Base-by-base conservation (phyloP, 92 coral and sea anemone species). In the Blastomussa wellsi region DNA sequence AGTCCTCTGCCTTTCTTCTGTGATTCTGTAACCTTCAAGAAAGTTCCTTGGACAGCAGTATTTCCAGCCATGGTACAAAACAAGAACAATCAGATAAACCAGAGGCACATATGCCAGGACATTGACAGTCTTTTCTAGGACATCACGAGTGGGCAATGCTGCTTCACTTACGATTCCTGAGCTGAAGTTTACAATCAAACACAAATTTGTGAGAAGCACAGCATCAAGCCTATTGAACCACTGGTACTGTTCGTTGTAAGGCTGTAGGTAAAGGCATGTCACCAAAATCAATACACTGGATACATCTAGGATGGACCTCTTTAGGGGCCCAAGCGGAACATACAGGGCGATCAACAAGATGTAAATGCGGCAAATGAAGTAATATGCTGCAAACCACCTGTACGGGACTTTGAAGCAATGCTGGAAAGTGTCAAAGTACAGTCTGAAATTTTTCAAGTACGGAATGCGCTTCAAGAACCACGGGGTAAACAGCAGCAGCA, bases 381-480 rank as follows among this genome's bases (percentile, higher is more conserved):
- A 96, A 72, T 89, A 96, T 29, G 94, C 98, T 16, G 99, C 94
- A 90, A 95, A 96, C 99, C 99, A 96, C 32, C 98, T 88, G 79
- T 87, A 90, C 33, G 73, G 83, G 49, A 84, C 93, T 67, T 78
- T 91, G 67, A 87, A 94, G 79, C 96, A 95, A 51, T 85, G 80
- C 86, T 96, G 98, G 84, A 96, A 93, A 15, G 86, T 82, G 86
- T 96, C 96, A 41, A 94, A 96, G 81, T 91, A 89, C 49, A 93
- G 87, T 22, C 93, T 87, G 82, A 90, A 95, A 42, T 92, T 87
- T 29, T 78, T 48, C 47, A 94, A 71, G 72, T 51, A 86, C 9
- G 76, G 90, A 49, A 92, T 84, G 72, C 53, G 88, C 84, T 24
- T 79, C 48, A 83, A 84, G 90, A 95, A 94, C 95, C 95, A 95